Percentiles rank a stretch among this genome's conserved stretches.
Conservation (phyloP, 2,888 invertebrate species). For the Horisme vitalbata region DNA sequence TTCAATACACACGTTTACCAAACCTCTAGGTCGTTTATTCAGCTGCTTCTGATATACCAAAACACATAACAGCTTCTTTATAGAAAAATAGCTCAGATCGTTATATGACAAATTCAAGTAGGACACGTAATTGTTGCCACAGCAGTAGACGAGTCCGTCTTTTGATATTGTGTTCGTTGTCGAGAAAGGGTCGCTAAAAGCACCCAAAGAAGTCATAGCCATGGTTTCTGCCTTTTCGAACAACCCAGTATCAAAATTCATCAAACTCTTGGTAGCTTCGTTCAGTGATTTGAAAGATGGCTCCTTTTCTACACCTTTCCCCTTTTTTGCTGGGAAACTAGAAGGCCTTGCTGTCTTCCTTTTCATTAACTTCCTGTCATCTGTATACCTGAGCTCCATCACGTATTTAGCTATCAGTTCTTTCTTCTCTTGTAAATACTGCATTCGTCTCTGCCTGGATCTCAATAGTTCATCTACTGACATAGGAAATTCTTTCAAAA, state of each 20-base stretch:
- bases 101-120: conserved; percentile 62
- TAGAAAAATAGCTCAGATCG: conserved; percentile 42
- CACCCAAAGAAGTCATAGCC: conserved; percentile 40
- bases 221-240: conserved; percentile 44
- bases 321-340: conserved; percentile 2
- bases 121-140: conserved; percentile 54
- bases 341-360: conserved; percentile 27
- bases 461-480: conserved; percentile 42
- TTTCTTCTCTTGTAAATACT: conserved; percentile 44
- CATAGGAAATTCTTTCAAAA: conserved; percentile 48
- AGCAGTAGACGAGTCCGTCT: conserved; percentile 40
- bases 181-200: conserved; percentile 48
- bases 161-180: conserved; percentile 34
- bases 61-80: conserved; percentile 48
- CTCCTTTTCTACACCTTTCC: conserved; percentile 24
- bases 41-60: conserved; percentile 43
- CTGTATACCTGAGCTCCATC: conserved; percentile 36
- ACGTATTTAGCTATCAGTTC: conserved; percentile 34
- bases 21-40: conserved; percentile 48
- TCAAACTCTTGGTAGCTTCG: conserved; percentile 32
- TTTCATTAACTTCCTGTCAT: conserved; percentile 37
- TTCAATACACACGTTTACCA: conserved; percentile 53
- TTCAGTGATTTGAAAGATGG: conserved; percentile 13
- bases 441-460: conserved; percentile 37
- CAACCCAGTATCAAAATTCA: conserved; percentile 32